These are phyloP conservation scores for Ornithoptera priamus DNA, from an alignment of 2,888 invertebrate genomes.

Conservation along the genomic window DNA sequence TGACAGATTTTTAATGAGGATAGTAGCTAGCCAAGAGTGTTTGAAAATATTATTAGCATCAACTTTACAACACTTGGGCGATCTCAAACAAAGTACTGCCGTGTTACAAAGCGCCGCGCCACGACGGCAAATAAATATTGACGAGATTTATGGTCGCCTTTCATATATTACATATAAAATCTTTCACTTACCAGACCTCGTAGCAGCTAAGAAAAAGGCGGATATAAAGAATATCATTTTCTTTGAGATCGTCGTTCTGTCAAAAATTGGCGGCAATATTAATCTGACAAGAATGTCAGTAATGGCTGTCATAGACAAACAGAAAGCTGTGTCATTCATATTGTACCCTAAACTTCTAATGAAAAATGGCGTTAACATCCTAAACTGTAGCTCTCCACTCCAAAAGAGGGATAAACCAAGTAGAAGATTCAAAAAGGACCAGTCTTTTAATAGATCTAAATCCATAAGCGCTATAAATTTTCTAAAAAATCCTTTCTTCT, in stretches of 20 bases:
- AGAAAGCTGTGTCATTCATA: slow-evolving; percentile 85
- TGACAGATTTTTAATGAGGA: too few relatives aligned
- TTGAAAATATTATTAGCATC: too few relatives aligned
- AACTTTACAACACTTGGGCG: too few relatives aligned
- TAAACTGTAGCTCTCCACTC: slow-evolving; percentile 87
- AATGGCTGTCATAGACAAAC: slow-evolving; percentile 86
- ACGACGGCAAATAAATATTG: background rate
- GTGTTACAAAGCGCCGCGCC: too few relatives aligned
- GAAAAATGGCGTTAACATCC: slow-evolving; percentile 86
- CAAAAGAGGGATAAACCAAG: slow-evolving; percentile 87
- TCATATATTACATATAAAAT: background rate
- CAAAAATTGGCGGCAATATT: slow-evolving; percentile 86
- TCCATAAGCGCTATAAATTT: slow-evolving; percentile 84
- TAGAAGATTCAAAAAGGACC: slow-evolving; percentile 85
- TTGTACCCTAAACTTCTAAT: slow-evolving; percentile 82
- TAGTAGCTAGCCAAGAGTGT: too few relatives aligned
- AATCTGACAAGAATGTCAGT: slow-evolving; percentile 87
- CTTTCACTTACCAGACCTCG: slow-evolving; percentile 84
- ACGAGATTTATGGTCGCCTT: background rate
- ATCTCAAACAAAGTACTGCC: too few relatives aligned
- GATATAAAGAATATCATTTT: slow-evolving; percentile 86
- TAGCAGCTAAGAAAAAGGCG: slow-evolving; percentile 84
- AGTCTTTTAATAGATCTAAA: slow-evolving; percentile 85
- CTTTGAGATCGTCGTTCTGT: slow-evolving; percentile 83
- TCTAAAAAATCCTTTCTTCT: slow-evolving; percentile 69